phyloP scores from a whole-genome alignment of 2,888 invertebrate genomes.

The Quadriops clusia region DNA sequence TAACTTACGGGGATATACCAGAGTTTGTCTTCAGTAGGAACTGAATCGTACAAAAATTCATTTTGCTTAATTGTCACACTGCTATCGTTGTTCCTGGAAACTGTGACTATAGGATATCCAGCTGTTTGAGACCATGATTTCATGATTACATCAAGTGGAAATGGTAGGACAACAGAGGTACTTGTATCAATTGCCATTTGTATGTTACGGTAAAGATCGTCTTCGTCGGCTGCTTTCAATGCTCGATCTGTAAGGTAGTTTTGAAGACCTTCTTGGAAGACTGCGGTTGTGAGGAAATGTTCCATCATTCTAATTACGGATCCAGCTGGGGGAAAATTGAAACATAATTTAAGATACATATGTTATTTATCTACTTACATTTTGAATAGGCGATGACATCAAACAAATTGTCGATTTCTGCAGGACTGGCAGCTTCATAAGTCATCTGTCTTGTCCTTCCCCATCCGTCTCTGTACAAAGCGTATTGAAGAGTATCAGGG shows the following conservation, averaged over 20 bases:
- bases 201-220: no score
- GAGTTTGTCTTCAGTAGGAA: conserved; percentile 17
- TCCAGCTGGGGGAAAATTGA: conserved; percentile 36
- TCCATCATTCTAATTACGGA: conserved; percentile 40
- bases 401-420: conserved; percentile 7
- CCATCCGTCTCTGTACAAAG: conserved; percentile 33
- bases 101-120: conserved; percentile 12
- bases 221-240: no score
- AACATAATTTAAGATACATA: background rate
- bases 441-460: conserved; percentile 44
- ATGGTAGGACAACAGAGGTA: no score
- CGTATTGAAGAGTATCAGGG: conserved; percentile 13
- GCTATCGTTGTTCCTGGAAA: conserved; percentile 7
- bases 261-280: conserved; percentile 13
- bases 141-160: no score
- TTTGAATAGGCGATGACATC: conserved; percentile 9
- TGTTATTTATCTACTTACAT: no score
- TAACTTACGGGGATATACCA: conserved; percentile 29
- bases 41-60: conserved; percentile 1
- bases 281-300: conserved; percentile 12
- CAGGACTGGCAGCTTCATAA: conserved; percentile 23
- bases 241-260: no score
- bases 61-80: background rate
- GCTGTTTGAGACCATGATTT: conserved; percentile 10
- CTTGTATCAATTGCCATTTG: no score